These are phyloP conservation scores for Schmidtea mediterranea DNA, from an alignment of 1,140 invertebrate genomes.

Conservation along the genomic window DNA sequence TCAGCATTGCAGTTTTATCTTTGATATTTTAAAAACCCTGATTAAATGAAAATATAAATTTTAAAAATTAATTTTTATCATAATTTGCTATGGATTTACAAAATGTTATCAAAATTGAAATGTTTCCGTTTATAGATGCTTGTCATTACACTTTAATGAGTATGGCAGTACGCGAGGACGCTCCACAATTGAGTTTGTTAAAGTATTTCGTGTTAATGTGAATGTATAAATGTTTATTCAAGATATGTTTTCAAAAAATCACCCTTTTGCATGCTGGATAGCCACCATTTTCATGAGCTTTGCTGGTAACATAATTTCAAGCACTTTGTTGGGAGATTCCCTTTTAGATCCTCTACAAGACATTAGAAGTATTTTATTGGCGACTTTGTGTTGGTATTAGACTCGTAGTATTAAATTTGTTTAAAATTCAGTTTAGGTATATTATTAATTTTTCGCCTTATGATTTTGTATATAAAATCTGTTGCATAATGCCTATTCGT, in stretches of 20 bases:
- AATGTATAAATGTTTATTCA: constrained; percentile 6
- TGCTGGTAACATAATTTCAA: constrained; percentile 71
- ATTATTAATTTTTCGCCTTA: constrained; percentile 89
- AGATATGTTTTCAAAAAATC: constrained; percentile 77
- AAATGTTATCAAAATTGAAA: constrained; percentile 48
- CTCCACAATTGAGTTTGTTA: constrained; percentile 44
- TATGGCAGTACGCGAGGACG: constrained; percentile 52
- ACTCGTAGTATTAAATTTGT: too few relatives aligned
- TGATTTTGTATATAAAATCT: constrained; percentile 79
- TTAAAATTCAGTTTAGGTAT: too few relatives aligned
- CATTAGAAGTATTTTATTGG: constrained; percentile 60
- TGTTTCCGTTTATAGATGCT: constrained; percentile 96
- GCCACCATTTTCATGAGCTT: constrained; percentile 94
- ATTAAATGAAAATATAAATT: too few relatives aligned
- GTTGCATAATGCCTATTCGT: constrained; percentile 78
- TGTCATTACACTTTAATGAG: constrained; percentile 41
- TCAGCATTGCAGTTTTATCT: too few relatives aligned
- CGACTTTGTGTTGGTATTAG: constrained; percentile 65
- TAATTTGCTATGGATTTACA: too few relatives aligned
- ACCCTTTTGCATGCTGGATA: constrained; percentile 88
- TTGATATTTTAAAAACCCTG: too few relatives aligned
- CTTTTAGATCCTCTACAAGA: constrained; percentile 74
- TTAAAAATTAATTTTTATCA: too few relatives aligned
- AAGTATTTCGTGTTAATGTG: too few relatives aligned
- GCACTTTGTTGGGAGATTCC: constrained; percentile 72